Evolutionary conservation across 2,113 vertebrate species (phyloP), one percentile per base, ranked within the genome.

Genomic region (Perca fluviatilis): DNA sequence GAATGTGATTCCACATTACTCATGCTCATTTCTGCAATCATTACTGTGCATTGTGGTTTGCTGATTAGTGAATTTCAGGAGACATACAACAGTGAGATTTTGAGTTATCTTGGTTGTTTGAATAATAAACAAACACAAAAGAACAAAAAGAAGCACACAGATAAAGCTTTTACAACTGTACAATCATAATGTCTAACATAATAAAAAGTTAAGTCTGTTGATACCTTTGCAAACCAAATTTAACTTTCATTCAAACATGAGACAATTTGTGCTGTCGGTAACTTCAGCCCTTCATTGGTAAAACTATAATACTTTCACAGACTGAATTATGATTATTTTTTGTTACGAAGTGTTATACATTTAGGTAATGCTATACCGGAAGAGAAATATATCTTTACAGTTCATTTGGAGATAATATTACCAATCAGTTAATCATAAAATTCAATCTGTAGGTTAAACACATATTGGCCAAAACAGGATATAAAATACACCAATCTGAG

Each of bases 241-340:
- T 27, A 60, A 75, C 25, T 19, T 65, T 65, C 21, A 43, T 36
- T 56, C 7, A 57, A 43, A 69, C 19, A 21, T 30, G 1, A 47
- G n/a, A 67, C 16, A 30, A 61, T 53, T 70, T 83, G 77, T 88
- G 74, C 72, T 19, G 27, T 79, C 9, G 46, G 30, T 60, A 81
- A 83, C 70, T 73, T 51, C 77, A 88, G 84, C 82, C 82, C 84
- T 88, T 87, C 19, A 74, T 49, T 63, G 19, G 16, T 69, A 30
- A 65, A 54, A 86, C 23, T 18, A 46, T 25, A 51, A 82, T 25
- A 77, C 43, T 36, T 43, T 65, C 5, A 67, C 15, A 61, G 1
- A 69, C 16, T 21, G 5, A 54, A 9, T 51, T 12, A 53, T 25
- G 16, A 56, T 66, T 68, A 25, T 11, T 47, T 40, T 47, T 10